phyloP scores from a whole-genome alignment of 2,113 vertebrate species.

The Spheniscus mendiculus region DNA sequence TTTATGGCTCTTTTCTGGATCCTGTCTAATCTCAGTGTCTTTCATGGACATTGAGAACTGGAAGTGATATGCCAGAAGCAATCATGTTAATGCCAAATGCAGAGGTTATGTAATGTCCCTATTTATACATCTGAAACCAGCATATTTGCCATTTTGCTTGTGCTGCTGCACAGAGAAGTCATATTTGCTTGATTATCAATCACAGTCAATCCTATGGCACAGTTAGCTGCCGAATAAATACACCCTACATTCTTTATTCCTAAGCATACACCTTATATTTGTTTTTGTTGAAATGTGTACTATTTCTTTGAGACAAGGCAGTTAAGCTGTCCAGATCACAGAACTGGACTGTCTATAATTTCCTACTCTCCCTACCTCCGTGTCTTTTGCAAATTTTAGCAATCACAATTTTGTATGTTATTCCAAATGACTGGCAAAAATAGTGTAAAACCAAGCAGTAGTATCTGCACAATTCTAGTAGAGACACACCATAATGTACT shows the following conservation, averaged over 20 bases:
- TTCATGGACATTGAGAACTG: neutral
- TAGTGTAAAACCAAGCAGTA: neutral
- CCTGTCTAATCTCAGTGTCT: neutral
- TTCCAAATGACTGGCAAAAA: neutral
- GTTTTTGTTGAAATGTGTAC: fast-evolving
- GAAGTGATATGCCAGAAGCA: neutral
- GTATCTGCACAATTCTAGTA: neutral
- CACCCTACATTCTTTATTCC: neutral
- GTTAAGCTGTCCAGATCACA: neutral
- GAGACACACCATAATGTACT: neutral
- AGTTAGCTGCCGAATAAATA: neutral
- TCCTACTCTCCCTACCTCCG: neutral
- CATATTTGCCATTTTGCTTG: neutral
- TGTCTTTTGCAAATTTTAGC: neutral
- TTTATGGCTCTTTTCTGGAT: neutral
- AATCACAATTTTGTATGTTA: neutral
- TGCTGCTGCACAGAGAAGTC: neutral
- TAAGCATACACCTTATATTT: neutral
- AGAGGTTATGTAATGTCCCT: neutral
- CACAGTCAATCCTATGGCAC: neutral
- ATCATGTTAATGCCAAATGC: neutral
- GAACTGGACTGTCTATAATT: neutral
- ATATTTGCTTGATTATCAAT: neutral
- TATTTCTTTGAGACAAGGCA: neutral
- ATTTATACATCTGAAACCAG: neutral